Evolutionary conservation across 2,888 invertebrate genomes (phyloP).

Genomic region (Caenorhabditis uteleia): DNA sequence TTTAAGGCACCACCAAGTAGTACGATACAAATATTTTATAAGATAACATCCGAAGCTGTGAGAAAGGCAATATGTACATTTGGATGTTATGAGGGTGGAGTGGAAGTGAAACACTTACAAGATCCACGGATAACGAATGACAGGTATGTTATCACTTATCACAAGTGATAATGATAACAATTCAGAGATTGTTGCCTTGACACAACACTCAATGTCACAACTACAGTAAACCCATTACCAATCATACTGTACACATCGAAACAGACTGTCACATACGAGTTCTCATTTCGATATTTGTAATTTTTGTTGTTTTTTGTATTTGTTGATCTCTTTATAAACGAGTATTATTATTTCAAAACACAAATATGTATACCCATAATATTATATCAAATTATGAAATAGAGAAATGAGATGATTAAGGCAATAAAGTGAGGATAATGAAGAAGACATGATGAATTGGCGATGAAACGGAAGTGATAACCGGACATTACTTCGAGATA

Average conservation of each 20-base stretch:
- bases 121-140: slow-evolving; percentile 41
- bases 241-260: slow-evolving; percentile 33
- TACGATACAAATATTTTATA: slow-evolving; percentile 26
- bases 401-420: slow-evolving; percentile 9
- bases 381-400: not conserved
- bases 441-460: slow-evolving; percentile 10
- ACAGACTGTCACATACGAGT: slow-evolving; percentile 19
- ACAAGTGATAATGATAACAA: not conserved
- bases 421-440: not conserved
- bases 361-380: not conserved
- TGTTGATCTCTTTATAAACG: slow-evolving; percentile 5
- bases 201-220: slow-evolving; percentile 29
- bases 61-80: slow-evolving; percentile 27
- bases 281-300: slow-evolving; percentile 7
- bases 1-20: slow-evolving; percentile 17
- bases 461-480: slow-evolving; percentile 46
- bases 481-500: slow-evolving; percentile 54
- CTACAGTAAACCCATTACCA: slow-evolving; percentile 34
- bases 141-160: slow-evolving; percentile 4
- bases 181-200: slow-evolving; percentile 37
- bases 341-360: slow-evolving; percentile 7
- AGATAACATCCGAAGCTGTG: slow-evolving; percentile 18
- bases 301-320: not conserved
- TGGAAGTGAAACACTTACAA: slow-evolving; percentile 33
- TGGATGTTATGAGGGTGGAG: slow-evolving; percentile 39